Conservation (phyloP, 2,797 vertebrate species). For the Arrhamphus sclerolepis region DNA sequence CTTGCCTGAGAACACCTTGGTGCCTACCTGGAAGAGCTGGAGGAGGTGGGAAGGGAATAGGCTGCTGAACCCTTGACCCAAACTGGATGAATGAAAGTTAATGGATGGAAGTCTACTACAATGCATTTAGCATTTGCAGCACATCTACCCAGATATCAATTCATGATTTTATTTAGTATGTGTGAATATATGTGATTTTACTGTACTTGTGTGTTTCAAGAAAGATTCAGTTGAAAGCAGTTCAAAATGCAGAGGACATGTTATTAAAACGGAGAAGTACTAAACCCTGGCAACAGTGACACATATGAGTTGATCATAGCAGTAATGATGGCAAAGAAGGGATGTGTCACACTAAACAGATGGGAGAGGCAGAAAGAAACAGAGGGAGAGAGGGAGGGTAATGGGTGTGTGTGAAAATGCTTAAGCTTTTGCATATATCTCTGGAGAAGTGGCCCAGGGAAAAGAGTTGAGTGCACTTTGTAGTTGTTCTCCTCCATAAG, state of each 20-base stretch:
- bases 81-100: no score
- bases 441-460: slow-evolving; percentile 69
- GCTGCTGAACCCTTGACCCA: no score
- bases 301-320: slow-evolving; percentile 73
- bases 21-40: no score
- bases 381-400: slow-evolving; percentile 22
- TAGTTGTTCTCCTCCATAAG: slow-evolving; percentile 67
- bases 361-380: slow-evolving; percentile 56
- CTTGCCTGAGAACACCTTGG: no score
- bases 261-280: slow-evolving; percentile 53
- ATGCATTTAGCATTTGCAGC: no score
- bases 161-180: slow-evolving; percentile 2
- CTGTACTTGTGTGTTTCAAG: not conserved
- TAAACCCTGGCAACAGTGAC: slow-evolving; percentile 64
- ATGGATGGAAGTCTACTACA: no score
- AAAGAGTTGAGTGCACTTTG: slow-evolving; percentile 73
- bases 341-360: slow-evolving; percentile 76
- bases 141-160: not conserved
- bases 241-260: slow-evolving; percentile 17
- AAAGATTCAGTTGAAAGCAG: slow-evolving; percentile 22
- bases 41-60: no score
- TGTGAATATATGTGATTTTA: not conserved
- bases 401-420: slow-evolving; percentile 67
- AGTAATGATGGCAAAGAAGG: slow-evolving; percentile 68
- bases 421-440: slow-evolving; percentile 70